Conservation (phyloP, 2,888 invertebrate genomes). For the Neoaliturus tenellus region DNA sequence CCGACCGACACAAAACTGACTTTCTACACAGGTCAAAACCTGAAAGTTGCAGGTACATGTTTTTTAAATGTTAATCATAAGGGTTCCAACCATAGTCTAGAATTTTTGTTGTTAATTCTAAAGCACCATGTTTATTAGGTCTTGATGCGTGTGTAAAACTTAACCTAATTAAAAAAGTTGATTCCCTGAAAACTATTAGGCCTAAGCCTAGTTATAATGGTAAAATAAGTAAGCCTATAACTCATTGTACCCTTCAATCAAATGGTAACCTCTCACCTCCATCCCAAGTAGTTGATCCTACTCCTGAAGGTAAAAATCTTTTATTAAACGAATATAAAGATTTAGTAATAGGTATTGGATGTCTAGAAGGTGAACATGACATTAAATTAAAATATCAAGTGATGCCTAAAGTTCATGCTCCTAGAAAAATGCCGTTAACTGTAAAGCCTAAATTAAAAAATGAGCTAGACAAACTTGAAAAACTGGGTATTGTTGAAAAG, state of each 20-base stretch:
- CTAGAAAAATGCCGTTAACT: slow-evolving; percentile 62
- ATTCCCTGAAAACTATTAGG: not conserved
- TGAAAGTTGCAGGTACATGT: not conserved
- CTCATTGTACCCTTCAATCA: not conserved
- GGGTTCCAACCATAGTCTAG: not conserved
- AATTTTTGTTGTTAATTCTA: slow-evolving; percentile 1
- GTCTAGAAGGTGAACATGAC: slow-evolving; percentile 59
- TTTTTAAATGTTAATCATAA: not conserved
- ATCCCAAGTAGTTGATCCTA: not conserved
- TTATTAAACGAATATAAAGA: not conserved
- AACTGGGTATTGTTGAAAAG: slow-evolving; percentile 61
- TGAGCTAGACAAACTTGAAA: slow-evolving; percentile 62
- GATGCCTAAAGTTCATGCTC: slow-evolving; percentile 50
- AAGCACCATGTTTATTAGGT: not conserved
- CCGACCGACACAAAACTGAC: too few relatives aligned
- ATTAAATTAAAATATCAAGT: slow-evolving; percentile 64
- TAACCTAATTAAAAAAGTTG: not conserved
- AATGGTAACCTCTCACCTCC: not conserved
- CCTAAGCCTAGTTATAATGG: not conserved
- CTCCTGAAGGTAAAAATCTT: not conserved
- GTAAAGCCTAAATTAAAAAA: slow-evolving; percentile 61
- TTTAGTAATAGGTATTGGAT: not conserved
- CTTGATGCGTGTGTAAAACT: not conserved
- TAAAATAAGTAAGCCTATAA: not conserved
- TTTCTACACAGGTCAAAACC: too few relatives aligned